Evolutionary conservation across 2,113 vertebrate genomes (phyloP).

Genomic region (Dissostichus mawsoni): DNA sequence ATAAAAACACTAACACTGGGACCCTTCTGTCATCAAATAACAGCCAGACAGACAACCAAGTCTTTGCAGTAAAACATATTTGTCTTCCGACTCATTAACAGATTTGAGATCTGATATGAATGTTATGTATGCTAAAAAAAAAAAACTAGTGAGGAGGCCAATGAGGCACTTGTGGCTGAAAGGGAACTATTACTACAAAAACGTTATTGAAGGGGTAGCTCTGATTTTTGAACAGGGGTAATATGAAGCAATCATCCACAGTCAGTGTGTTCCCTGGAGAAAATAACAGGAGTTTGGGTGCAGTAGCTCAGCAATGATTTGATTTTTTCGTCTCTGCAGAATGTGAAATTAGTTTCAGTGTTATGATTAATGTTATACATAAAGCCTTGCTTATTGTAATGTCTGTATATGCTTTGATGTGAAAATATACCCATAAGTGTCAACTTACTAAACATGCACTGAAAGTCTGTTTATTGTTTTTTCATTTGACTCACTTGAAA

Average conservation of each 20-base stretch:
- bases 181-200: constrained; percentile 1
- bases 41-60: neutral
- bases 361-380: neutral
- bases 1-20: neutral
- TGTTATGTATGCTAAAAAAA: neutral
- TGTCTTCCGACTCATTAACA: neutral
- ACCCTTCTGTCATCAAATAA: constrained; percentile 3
- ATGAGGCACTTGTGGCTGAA: neutral
- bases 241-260: too few relatives aligned
- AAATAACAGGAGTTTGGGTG: too few relatives aligned
- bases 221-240: too few relatives aligned
- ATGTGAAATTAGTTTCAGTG: neutral
- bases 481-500: neutral
- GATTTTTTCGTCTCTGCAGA: too few relatives aligned
- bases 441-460: constrained; percentile 6
- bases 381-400: neutral
- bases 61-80: neutral
- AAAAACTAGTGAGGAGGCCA: neutral
- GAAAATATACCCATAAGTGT: neutral
- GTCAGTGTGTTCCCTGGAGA: too few relatives aligned
- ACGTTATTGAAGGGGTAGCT: constrained; percentile 3
- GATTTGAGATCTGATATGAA: neutral
- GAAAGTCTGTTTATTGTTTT: neutral
- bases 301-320: too few relatives aligned
- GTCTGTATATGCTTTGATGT: neutral